Evolutionary conservation across 2,888 invertebrate species (phyloP).

Genomic region (Caenorhabditis sp.): DNA sequence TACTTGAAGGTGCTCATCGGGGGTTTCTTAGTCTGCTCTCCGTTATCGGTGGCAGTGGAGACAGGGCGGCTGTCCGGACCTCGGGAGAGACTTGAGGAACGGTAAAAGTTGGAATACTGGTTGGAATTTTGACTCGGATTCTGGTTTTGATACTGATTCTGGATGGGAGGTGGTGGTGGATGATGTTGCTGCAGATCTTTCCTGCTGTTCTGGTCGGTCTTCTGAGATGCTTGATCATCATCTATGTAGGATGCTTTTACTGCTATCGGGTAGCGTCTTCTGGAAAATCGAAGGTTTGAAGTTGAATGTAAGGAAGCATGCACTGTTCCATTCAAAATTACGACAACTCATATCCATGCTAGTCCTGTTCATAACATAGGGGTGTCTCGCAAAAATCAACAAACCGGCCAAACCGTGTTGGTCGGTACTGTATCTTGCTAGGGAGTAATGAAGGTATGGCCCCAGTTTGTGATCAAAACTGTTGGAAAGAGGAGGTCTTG

Average conservation of each 20-base stretch:
- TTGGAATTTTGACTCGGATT: not conserved
- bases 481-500: too few species aligned
- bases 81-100: conserved; percentile 21
- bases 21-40: conserved; percentile 41
- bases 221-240: conserved; percentile 21
- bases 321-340: not conserved
- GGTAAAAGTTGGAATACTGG: conserved; percentile 14
- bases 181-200: not conserved
- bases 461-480: too few species aligned
- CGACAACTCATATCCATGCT: not conserved
- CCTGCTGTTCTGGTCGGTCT: not conserved
- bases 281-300: conserved; percentile 11
- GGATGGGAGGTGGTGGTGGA: not conserved
- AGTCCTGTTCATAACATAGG: conserved; percentile 1
- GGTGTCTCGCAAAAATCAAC: not conserved
- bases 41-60: conserved; percentile 39
- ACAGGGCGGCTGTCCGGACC: conserved; percentile 32
- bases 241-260: conserved; percentile 46
- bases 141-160: conserved; percentile 4
- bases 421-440: too few species aligned
- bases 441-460: too few species aligned
- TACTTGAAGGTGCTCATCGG: conserved; percentile 57
- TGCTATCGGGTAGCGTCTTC: conserved; percentile 49
- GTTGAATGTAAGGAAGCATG: not conserved
- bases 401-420: too few species aligned